phyloP scores from a whole-genome alignment of 2,797 vertebrate species.

The Lacerta viridis region DNA sequence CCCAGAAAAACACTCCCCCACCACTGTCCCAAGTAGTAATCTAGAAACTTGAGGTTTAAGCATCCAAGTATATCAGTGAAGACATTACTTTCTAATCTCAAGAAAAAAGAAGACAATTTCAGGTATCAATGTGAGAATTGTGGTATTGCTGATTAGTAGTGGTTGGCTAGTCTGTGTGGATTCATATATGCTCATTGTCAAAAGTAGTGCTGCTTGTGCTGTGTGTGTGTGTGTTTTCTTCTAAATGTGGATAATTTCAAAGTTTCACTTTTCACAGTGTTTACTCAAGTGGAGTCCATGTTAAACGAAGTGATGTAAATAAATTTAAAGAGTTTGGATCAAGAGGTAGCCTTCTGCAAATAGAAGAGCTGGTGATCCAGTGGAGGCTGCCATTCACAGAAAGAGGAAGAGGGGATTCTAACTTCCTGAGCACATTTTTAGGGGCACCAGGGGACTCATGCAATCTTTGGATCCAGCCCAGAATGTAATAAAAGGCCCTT shows the following conservation, averaged over 20 bases:
- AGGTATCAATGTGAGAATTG: neutral
- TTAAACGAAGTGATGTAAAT: neutral
- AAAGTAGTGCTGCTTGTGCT: conserved; percentile 53
- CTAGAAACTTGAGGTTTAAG: neutral
- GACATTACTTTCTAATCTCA: neutral
- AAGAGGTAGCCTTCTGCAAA: neutral
- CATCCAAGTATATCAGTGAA: neutral
- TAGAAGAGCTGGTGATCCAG: neutral
- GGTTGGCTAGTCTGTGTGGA: neutral
- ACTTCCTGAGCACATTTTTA: neutral
- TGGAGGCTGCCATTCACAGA: neutral
- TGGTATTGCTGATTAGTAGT: neutral
- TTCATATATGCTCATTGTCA: conserved; percentile 66
- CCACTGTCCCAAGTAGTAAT: neutral
- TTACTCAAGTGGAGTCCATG: conserved; percentile 12
- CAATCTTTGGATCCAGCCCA: neutral
- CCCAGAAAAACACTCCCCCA: no score
- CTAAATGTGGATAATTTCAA: no score
- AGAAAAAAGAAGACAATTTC: neutral
- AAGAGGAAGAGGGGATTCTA: neutral
- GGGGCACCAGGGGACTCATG: neutral
- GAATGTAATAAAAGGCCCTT: neutral
- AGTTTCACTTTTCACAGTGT: neutral
- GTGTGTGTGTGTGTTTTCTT: neutral
- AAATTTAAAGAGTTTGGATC: neutral